Conservation (phyloP, 2,113 vertebrate species). For the Crotalus tigris region DNA sequence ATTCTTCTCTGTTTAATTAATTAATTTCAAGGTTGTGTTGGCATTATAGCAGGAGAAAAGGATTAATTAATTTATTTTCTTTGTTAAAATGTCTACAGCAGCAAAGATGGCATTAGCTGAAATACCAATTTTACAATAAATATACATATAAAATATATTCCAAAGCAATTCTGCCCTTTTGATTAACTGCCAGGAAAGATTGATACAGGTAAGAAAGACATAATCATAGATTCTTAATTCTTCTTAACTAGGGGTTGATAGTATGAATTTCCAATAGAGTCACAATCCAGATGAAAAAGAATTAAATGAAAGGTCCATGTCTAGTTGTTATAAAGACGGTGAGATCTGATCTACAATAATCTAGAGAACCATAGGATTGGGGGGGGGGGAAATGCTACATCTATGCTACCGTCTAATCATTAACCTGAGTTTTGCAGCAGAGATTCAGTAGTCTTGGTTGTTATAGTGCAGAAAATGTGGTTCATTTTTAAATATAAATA, state of each 20-base stretch:
- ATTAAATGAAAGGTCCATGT: neutral
- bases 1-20: slow-evolving; percentile 38
- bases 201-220: slow-evolving; percentile 12
- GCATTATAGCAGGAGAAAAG: slow-evolving; percentile 34
- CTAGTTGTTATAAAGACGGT: neutral
- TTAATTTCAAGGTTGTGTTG: slow-evolving; percentile 50
- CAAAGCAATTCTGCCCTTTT: slow-evolving; percentile 5
- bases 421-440: neutral
- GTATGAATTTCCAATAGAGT: neutral
- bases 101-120: slow-evolving; percentile 1
- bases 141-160: neutral
- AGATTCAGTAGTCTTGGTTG: neutral
- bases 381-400: neutral
- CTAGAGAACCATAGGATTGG: neutral
- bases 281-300: neutral
- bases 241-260: neutral
- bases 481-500: neutral
- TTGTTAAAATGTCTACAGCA: slow-evolving; percentile 19
- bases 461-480: neutral
- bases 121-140: neutral
- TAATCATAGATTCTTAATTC: neutral
- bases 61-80: slow-evolving; percentile 43
- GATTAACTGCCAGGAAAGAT: slow-evolving; percentile 9
- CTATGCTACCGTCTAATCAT: neutral
- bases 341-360: neutral